Evolutionary conservation across 2,888 invertebrate species (phyloP), one percentile per base, ranked within the genome.

Genomic region (Drosophila pseudotakahashii): DNA sequence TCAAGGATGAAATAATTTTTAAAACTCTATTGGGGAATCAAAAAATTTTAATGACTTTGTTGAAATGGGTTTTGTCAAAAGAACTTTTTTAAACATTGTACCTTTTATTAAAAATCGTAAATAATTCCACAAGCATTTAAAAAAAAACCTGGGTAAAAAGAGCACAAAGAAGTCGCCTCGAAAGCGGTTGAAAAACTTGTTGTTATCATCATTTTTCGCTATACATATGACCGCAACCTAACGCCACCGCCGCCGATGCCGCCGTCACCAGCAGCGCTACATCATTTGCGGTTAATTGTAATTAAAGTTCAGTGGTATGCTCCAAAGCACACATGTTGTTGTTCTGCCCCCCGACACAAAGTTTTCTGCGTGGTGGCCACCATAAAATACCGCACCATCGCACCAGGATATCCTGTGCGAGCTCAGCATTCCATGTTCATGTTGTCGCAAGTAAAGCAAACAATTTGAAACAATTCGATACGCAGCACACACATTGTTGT

Each of bases 251-350:
- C 81, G 19, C 19, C 81, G 19, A 1, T 19, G 58, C 79, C 81
- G 58, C 79, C 75, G 62, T 64, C 45, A 39, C 53, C 52, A 64
- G 63, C 45, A 51, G 62, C 71, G 73, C 77, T 63, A 79, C 82
- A 85, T 85, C 78, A 82, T 80, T 82, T 85, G 80, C 42, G 83
- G 80, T 82, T 78, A 75, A 78, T 78, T 82, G 83, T 85, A 82
- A 82, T 80, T 85, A 85, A 82, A 85, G 79, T 77, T 78, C 83
- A 75, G 78, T 73, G 80, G 75, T 73, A 72, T 76, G 80, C 75
- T 71, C 67, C 73, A 71, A 58, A 45, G 78, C 67, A 77, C 72
- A 81, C 55, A 74, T 73, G 75, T 51, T 59, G 62, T 34, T 34
- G 34, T 6, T 26, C 42, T n/a, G 0, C 19, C 0, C 19, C 0